Evolutionary conservation across 2,888 invertebrate species (phyloP).

Genomic region (Eulithis testata): DNA sequence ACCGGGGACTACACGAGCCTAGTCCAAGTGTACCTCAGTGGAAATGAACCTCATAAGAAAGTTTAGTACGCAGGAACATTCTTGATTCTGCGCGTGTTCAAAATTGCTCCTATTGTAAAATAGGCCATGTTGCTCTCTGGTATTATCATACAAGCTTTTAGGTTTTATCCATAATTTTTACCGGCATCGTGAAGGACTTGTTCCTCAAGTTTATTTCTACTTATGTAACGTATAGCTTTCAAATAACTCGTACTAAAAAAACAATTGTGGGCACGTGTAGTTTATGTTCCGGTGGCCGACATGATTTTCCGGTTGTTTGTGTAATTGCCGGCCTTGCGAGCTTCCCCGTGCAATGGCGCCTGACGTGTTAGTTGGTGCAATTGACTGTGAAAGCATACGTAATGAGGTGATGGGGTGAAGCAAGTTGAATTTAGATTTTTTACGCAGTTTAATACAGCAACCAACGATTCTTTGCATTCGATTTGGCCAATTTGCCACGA

Average conservation of each 20-base stretch:
- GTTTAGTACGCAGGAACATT: too few species aligned
- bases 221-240: neutral
- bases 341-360: conserved; percentile 33
- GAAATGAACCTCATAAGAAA: too few species aligned
- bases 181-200: too few species aligned
- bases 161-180: too few species aligned
- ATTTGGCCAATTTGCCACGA: neutral
- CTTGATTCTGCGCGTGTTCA: too few species aligned
- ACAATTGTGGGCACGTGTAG: conserved; percentile 11
- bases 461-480: neutral
- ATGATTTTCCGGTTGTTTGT: conserved; percentile 43
- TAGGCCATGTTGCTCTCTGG: too few species aligned
- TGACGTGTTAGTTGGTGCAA: conserved; percentile 30
- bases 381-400: conserved; percentile 30
- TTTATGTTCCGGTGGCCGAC: conserved; percentile 22
- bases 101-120: too few species aligned
- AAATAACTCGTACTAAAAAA: conserved; percentile 2
- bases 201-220: too few species aligned
- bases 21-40: too few species aligned
- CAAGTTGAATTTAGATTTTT: conserved; percentile 15
- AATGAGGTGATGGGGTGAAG: conserved; percentile 23
- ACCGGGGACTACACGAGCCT: too few species aligned
- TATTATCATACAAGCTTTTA: too few species aligned
- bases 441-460: conserved; percentile 20
- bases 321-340: conserved; percentile 35